Evolutionary conservation across 1,140 invertebrate genomes (phyloP).

Genomic region (Spodoptera litura): DNA sequence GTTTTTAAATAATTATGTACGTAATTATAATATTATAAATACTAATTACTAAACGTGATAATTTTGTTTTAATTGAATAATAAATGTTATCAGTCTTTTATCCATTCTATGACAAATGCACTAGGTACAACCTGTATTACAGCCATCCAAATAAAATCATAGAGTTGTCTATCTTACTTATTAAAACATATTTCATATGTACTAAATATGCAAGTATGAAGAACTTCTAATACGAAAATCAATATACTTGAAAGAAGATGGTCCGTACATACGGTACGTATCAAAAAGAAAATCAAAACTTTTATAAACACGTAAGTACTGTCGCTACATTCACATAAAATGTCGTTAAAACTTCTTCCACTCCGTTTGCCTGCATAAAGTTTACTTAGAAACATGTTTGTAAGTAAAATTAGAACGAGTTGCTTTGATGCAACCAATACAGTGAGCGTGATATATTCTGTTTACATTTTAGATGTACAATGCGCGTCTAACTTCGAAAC

Average conservation of each 20-base stretch:
- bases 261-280: not conserved
- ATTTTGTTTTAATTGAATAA: no score
- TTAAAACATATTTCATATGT: no score
- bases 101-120: not conserved
- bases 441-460: slow-evolving; percentile 28
- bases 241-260: not conserved
- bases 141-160: not conserved
- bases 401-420: slow-evolving; percentile 34
- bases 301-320: slow-evolving; percentile 6
- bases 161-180: no score
- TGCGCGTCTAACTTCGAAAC: not conserved
- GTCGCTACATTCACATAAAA: slow-evolving; percentile 14
- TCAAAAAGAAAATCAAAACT: not conserved
- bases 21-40: no score
- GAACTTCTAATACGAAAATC: not conserved
- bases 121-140: not conserved
- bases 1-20: no score
- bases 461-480: slow-evolving; percentile 13
- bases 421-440: slow-evolving; percentile 39
- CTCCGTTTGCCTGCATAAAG: slow-evolving; percentile 17
- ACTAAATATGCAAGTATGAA: no score
- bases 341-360: slow-evolving; percentile 35
- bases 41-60: no score
- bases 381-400: slow-evolving; percentile 39
- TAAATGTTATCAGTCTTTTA: no score